Conservation (phyloP, 2,113 vertebrate genomes). For the Fregetta grallaria region DNA sequence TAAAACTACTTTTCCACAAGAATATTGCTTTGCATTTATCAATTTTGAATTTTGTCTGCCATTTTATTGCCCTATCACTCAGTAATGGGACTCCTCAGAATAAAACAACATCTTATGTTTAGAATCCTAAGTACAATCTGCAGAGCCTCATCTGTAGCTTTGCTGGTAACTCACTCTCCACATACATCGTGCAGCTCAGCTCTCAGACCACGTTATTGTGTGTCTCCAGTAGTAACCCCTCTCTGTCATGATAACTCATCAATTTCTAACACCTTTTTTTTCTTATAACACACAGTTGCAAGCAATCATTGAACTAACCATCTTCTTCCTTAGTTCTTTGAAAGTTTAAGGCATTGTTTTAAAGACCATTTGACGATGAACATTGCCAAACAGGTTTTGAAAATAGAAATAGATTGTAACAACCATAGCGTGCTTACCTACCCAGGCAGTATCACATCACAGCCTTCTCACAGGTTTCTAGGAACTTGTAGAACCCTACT, state of each 20-base stretch:
- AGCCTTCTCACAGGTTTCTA: not conserved
- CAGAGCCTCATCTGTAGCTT: not conserved
- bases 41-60: not conserved
- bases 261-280: not conserved
- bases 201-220: accelerated
- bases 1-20: not conserved
- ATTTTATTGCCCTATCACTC: not conserved
- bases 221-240: not conserved
- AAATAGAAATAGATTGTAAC: not conserved
- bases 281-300: accelerated
- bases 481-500: not conserved
- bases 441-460: not conserved
- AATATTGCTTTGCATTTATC: not conserved
- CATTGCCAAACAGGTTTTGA: not conserved
- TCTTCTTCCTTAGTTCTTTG: not conserved
- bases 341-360: not conserved
- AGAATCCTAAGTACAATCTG: not conserved
- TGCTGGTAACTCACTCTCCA: not conserved
- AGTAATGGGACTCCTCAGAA: not conserved
- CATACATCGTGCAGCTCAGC: not conserved
- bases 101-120: not conserved
- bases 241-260: not conserved
- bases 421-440: not conserved
- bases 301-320: not conserved
- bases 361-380: not conserved